These are phyloP conservation scores for Poeciliopsis retropinna DNA, from an alignment of 2,113 vertebrate genomes.

Conservation along the genomic window DNA sequence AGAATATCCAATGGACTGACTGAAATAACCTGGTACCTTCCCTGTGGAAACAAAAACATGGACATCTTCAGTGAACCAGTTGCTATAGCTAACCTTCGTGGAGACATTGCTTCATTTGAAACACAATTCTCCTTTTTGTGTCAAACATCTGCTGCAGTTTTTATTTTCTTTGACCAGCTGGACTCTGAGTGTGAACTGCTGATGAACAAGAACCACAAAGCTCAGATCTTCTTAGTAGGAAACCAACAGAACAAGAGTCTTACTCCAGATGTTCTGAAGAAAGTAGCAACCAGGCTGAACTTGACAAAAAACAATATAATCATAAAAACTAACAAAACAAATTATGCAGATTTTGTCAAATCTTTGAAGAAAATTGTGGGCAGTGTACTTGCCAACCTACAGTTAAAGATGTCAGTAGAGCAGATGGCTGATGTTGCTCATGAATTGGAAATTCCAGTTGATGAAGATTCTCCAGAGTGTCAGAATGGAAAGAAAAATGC, in stretches of 20 bases:
- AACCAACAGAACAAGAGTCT: conserved; percentile 40
- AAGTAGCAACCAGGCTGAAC: conserved; percentile 17
- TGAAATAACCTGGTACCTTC: conserved; percentile 83
- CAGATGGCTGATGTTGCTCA: conserved; percentile 47
- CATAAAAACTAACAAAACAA: conserved; percentile 52
- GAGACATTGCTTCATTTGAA: conserved; percentile 70
- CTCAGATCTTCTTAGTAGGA: conserved; percentile 59
- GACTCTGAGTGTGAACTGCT: conserved; percentile 61
- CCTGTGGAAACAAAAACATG: conserved; percentile 65
- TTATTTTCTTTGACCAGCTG: conserved; percentile 77
- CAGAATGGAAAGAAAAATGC: conserved; percentile 60
- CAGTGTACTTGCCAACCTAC: conserved; percentile 9
- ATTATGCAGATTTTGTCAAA: conserved; percentile 64
- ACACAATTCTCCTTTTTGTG: conserved; percentile 79
- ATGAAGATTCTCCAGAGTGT: conserved; percentile 62
- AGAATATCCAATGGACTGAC: conserved; percentile 80
- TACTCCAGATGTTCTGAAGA: conserved; percentile 1
- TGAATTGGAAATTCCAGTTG: conserved; percentile 63
- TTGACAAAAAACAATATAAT: conserved; percentile 42
- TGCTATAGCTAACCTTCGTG: conserved; percentile 77
- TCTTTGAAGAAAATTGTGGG: conserved; percentile 31
- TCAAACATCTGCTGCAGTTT: conserved; percentile 77
- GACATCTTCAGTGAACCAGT: conserved; percentile 73
- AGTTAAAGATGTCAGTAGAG: conserved; percentile 33
- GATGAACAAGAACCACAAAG: conserved; percentile 36